These are phyloP conservation scores for Zoroaster sp. DNA, from an alignment of 53 echinoderm and acorn worm species.

Conservation along the genomic window DNA sequence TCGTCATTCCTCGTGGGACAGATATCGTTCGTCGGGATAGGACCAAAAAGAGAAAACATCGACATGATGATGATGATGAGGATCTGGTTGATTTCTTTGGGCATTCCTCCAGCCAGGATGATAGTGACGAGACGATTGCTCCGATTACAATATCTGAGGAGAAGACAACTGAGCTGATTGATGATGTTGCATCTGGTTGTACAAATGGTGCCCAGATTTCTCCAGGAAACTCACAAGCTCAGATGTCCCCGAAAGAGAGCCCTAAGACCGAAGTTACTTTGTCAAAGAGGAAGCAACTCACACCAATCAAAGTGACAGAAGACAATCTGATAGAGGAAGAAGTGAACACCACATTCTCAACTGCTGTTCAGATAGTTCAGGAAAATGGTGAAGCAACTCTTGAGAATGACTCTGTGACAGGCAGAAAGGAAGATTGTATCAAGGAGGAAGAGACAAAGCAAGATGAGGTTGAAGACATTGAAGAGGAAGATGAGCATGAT, in stretches of 20 bases:
- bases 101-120: slow-evolving; percentile 6
- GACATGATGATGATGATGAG: slow-evolving; percentile 20
- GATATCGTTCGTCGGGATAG: slow-evolving; percentile 40
- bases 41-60: not conserved
- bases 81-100: slow-evolving; percentile 96
- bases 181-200: slow-evolving; percentile 23
- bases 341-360: not conserved
- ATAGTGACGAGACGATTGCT: slow-evolving; percentile 1
- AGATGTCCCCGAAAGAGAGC: slow-evolving; percentile 5
- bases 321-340: not conserved
- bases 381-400: not conserved
- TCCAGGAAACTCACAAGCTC: slow-evolving; percentile 33
- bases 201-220: slow-evolving; percentile 33
- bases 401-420: not conserved
- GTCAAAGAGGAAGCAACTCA: slow-evolving; percentile 42
- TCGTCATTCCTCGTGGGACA: slow-evolving; percentile 25
- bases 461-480: not conserved
- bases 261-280: slow-evolving; percentile 6
- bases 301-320: not conserved
- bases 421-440: not conserved
- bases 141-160: slow-evolving; percentile 6
- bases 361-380: not conserved
- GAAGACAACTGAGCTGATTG: not conserved
- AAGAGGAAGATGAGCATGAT: not conserved
- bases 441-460: not conserved